phyloP scores from a whole-genome alignment of 1,140 invertebrate genomes.

The Nilaparvata lugens region DNA sequence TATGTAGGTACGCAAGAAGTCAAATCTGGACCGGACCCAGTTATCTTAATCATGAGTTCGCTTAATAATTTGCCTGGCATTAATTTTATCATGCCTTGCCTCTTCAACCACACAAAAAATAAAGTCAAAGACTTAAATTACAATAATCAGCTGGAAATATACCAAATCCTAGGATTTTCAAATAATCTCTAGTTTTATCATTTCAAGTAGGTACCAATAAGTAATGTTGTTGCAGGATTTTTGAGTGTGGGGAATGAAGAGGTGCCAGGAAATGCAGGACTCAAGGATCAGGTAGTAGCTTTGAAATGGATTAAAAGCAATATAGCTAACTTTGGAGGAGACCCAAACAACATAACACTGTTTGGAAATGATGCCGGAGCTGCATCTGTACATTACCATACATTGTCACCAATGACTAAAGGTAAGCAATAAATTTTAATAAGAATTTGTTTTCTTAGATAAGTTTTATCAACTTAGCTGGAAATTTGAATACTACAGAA shows the following conservation, averaged over 20 bases:
- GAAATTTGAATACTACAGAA: background rate
- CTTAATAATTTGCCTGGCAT: too few species aligned
- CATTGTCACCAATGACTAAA: background rate
- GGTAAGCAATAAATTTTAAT: background rate
- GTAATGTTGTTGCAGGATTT: background rate
- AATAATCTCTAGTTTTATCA: too few species aligned
- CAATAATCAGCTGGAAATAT: too few species aligned
- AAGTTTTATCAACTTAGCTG: background rate
- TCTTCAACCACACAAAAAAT: too few species aligned
- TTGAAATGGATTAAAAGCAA: conserved; percentile 13
- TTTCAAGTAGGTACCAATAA: too few species aligned
- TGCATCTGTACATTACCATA: background rate
- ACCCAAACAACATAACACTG: background rate
- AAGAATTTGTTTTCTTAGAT: background rate
- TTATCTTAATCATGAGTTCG: too few species aligned
- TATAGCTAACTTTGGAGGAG: conserved; percentile 12
- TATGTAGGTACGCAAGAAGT: too few species aligned
- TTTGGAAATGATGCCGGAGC: background rate
- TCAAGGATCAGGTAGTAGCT: conserved; percentile 10
- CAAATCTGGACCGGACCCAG: too few species aligned
- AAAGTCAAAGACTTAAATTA: too few species aligned
- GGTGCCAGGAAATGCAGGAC: conserved; percentile 12
- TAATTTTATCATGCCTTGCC: too few species aligned
- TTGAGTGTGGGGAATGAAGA: background rate
- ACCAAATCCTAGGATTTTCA: too few species aligned